Evolutionary conservation across 1,140 invertebrate species (phyloP), one percentile per base, ranked within the genome.

Genomic region (Pseudomyrmex gracilis): DNA sequence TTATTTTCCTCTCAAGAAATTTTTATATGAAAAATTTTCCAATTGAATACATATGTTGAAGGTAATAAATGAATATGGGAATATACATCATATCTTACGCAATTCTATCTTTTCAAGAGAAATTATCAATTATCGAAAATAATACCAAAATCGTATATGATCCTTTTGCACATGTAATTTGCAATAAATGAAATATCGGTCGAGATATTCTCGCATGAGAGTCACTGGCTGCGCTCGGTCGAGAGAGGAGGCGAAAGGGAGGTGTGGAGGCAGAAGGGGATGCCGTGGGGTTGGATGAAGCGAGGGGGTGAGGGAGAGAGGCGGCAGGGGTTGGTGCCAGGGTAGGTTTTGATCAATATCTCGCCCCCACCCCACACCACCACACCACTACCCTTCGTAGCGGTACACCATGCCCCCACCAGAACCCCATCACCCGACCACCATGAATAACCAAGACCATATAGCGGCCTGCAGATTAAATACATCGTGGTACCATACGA

Each of bases 311-410:
- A 84, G 71, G 64, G 77, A 53, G 64, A 70, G 67, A 80, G 87
- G 85, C 89, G 80, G 87, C 83, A 85, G 85, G 83, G 87, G 89
- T 93, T 91, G 93, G 92, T 94, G 93, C 93, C 93, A 94, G 93
- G 93, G 93, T 94, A 93, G 93, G 91, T 94, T 94, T 94, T 94
- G 94, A 94, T 94, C 94, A 94, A 94, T 94, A 94, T 94, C 93
- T 94, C 92, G 91, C 90, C 92, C 91, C 93, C 92, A 92, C 92
- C 90, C 90, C 89, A 87, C 90, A 86, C 83, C 86, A 84, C 78
- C 87, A 90, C 89, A 86, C 83, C 86, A 86, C 80, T 86, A 91
- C 89, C 89, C 90, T 92, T 88, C 91, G 87, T 86, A 86, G 91
- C 90, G 90, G 91, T 92, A 93, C 91, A 92, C 91, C 93, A 93